Evolutionary conservation across 1,140 invertebrate genomes (phyloP), one percentile per base, ranked within the genome.

Genomic region (Zaprionus ornatus): DNA sequence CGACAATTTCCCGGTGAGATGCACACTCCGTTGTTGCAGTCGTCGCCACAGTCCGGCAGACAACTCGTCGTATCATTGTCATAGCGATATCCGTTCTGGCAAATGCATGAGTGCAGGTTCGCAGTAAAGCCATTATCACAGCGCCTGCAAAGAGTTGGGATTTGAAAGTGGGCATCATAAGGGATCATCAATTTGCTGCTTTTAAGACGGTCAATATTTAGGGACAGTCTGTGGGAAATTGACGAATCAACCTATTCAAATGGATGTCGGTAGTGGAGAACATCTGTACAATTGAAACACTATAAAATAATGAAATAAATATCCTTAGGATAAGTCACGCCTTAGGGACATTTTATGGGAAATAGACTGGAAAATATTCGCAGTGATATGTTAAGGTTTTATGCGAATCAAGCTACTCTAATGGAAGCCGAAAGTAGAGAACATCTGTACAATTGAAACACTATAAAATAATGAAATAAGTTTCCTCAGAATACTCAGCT

Each of bases 101-200:
- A 95, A 1, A 93, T 91, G 83, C 95, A 96, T 86, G 90, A 1
- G 95, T 93, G 0, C 94, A 17, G 94, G 0, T 93, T 94, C 2
- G 91, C 86, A 80, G 95, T 96, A n/a, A 93, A 91, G 0, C 94
- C 94, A 77, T 95, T 95, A 3, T 94, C 88, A 74, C 95, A 95
- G 9, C 80, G 86, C 60, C 91, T 92, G 35, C 40, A 12, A 74
- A 61, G 7, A 23, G 17, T 9, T 21, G 10, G 19, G 40, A 29
- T 35, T 50, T 13, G 10, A 13, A 12, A 13, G 9, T 23, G 4
- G 5, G 3, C 10, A 50, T 50, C 12, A 13, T 5, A 1, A 50
- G 4, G 9, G 12, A 50, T 50, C 1, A 10, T 2, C 13, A 4
- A 10, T 5, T 5, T n/a, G 4, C 21, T 48, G 45, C 9, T 21